These are phyloP conservation scores for Gnathonemus longibarbis DNA, from an alignment of 2,113 vertebrate species.

Conservation along the genomic window DNA sequence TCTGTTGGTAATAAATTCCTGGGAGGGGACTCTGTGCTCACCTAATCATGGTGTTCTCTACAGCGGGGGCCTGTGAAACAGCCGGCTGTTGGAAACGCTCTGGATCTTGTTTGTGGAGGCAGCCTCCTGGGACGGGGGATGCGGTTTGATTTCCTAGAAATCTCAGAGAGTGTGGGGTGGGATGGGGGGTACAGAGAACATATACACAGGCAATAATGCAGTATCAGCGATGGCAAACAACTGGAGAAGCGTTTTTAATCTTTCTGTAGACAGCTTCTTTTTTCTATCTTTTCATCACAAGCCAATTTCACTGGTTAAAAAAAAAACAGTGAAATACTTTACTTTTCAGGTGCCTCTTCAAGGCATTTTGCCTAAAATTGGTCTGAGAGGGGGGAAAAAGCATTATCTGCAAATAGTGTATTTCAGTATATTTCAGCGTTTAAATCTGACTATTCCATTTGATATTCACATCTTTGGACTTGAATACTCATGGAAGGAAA, in stretches of 20 bases:
- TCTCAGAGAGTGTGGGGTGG: neutral
- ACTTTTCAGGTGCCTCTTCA: neutral
- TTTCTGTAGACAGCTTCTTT: neutral
- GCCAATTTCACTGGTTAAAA: neutral
- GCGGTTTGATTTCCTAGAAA: neutral
- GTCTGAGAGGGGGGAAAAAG: neutral
- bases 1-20: slow-evolving; percentile 6
- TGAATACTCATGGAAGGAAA: neutral
- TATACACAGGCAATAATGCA: neutral
- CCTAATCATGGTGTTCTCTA: neutral
- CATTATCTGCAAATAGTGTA: neutral
- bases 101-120: neutral
- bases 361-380: neutral
- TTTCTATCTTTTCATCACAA: neutral
- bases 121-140: neutral
- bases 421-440: neutral
- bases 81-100: neutral
- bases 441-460: neutral
- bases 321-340: neutral
- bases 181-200: neutral
- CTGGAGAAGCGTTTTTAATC: slow-evolving; percentile 1
- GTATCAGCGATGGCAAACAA: neutral
- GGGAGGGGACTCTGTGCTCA: neutral
- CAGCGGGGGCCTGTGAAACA: neutral
- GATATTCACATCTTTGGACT: neutral